Conservation (phyloP, 1,140 invertebrate species). For the Proales similis region DNA sequence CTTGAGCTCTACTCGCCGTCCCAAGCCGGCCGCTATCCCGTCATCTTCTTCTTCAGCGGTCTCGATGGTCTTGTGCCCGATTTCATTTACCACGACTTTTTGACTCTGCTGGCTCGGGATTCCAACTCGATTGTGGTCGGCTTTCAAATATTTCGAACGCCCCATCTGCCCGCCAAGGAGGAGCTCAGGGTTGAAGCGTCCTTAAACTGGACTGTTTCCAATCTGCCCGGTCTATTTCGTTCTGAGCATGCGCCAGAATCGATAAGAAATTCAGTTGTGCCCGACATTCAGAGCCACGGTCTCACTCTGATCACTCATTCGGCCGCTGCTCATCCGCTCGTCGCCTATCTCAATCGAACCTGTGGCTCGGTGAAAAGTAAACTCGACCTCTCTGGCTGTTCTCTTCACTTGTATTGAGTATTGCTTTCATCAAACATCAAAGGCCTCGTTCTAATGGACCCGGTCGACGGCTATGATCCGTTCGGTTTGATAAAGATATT, state of each 20-base stretch:
- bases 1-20: conserved; percentile 22
- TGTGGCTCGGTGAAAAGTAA: conserved; percentile 8
- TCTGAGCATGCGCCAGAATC: conserved; percentile 4
- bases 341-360: conserved; percentile 24
- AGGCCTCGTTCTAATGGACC: conserved; percentile 24
- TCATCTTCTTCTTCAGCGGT: conserved; percentile 12
- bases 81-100: conserved; percentile 3
- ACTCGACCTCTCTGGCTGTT: too few relatives aligned
- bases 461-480: conserved; percentile 35
- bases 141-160: conserved; percentile 24
- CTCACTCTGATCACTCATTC: conserved; percentile 18
- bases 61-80: conserved; percentile 6
- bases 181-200: not conserved
- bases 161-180: conserved; percentile 6
- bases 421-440: too few relatives aligned
- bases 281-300: not conserved
- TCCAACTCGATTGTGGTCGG: conserved; percentile 12
- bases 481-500: conserved; percentile 31
- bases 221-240: conserved; percentile 3
- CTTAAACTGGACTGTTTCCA: conserved; percentile 22
- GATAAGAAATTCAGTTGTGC: conserved; percentile 8
- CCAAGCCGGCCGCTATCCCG: conserved; percentile 3
- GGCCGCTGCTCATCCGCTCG: conserved; percentile 1
- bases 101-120: conserved; percentile 6
- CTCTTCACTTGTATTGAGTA: too few relatives aligned